These are phyloP conservation scores for Delichon dasypus DNA, from an alignment of 2,797 vertebrate species.

Conservation along the genomic window DNA sequence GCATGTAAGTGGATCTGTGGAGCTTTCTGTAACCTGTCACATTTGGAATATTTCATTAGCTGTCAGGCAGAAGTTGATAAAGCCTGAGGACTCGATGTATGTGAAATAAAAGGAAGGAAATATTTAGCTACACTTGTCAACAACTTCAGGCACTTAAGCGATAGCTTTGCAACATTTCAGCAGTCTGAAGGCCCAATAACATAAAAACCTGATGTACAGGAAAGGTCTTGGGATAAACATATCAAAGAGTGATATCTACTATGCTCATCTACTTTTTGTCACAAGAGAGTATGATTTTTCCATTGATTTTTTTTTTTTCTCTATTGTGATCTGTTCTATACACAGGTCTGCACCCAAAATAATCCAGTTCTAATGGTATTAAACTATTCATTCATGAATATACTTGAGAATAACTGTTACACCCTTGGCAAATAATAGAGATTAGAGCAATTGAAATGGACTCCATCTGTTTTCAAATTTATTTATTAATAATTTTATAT, in stretches of 20 bases:
- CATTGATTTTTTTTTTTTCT: neutral
- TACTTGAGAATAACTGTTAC: neutral
- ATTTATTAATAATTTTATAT: neutral
- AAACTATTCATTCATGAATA: neutral
- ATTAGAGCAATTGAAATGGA: neutral
- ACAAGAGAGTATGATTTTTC: neutral
- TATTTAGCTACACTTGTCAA: neutral
- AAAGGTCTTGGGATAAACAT: neutral
- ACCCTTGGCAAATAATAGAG: neutral
- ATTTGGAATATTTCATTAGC: neutral
- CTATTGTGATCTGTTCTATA: neutral
- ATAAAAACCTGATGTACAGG: neutral
- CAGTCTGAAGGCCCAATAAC: neutral
- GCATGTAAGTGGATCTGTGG: neutral
- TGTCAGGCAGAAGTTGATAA: neutral
- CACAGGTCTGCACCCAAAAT: neutral
- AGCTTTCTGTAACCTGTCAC: neutral
- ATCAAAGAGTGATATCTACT: neutral
- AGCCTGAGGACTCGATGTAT: neutral
- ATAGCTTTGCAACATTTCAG: neutral
- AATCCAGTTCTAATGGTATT: neutral
- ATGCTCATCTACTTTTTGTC: neutral
- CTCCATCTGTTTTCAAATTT: neutral
- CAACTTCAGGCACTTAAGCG: neutral
- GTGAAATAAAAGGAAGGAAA: neutral